phyloP scores from a whole-genome alignment of 1,140 invertebrate species.

The Bombus pascuorum region DNA sequence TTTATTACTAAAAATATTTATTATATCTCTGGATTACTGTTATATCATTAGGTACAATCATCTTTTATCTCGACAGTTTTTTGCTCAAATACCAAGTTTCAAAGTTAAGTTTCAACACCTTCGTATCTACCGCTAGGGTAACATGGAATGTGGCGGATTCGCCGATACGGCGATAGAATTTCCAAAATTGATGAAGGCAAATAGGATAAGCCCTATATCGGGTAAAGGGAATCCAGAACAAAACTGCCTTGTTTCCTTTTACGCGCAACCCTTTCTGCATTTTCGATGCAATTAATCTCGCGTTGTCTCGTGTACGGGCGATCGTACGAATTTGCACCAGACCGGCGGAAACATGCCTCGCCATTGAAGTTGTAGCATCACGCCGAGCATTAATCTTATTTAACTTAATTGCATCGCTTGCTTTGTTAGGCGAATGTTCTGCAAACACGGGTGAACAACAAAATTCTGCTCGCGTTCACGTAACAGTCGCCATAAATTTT shows the following conservation, averaged over 20 bases:
- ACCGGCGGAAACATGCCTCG: slow-evolving; percentile 6
- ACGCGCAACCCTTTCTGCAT: slow-evolving; percentile 20
- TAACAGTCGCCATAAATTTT: not conserved
- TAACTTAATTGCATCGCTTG: slow-evolving; percentile 48
- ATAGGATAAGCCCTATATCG: not conserved
- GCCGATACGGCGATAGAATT: not conserved
- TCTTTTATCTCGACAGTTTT: not conserved
- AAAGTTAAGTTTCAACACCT: not conserved
- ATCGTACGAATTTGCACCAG: slow-evolving; percentile 37
- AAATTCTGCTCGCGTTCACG: slow-evolving; percentile 17
- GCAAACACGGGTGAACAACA: slow-evolving; percentile 8
- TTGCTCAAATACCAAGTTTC: not conserved
- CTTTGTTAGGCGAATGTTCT: slow-evolving; percentile 35
- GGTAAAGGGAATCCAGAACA: not conserved
- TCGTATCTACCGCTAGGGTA: too few relatives aligned
- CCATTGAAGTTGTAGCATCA: slow-evolving; percentile 46
- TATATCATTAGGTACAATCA: too few relatives aligned
- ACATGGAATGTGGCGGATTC: not conserved
- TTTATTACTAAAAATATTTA: too few relatives aligned
- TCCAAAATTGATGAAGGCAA: not conserved
- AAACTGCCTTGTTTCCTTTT: slow-evolving; percentile 24
- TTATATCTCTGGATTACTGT: too few relatives aligned
- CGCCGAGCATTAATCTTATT: slow-evolving; percentile 50
- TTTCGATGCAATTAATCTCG: slow-evolving; percentile 53
- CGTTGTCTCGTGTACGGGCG: slow-evolving; percentile 19